phyloP scores from a whole-genome alignment of 2,888 invertebrate genomes.

The Xylota sylvarum region DNA sequence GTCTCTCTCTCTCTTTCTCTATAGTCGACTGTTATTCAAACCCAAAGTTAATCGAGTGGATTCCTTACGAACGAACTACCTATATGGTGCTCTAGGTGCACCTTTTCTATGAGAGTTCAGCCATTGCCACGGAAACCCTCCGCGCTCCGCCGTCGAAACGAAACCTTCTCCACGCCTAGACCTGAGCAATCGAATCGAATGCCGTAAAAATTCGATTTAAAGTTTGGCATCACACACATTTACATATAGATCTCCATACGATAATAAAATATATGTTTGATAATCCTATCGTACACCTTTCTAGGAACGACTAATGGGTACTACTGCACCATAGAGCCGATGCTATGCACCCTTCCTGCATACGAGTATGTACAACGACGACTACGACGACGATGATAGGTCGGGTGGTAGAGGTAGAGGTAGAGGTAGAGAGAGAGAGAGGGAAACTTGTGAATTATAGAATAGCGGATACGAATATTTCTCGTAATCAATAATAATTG shows the following conservation, averaged over 20 bases:
- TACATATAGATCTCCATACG: constrained; percentile 50
- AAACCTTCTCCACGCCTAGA: not conserved
- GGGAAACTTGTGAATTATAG: constrained; percentile 71
- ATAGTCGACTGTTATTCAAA: constrained; percentile 53
- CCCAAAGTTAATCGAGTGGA: constrained; percentile 65
- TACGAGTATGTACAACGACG: not conserved
- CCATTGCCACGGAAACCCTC: constrained; percentile 3
- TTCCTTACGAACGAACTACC: constrained; percentile 46
- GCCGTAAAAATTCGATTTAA: constrained; percentile 75
- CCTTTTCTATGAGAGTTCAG: constrained; percentile 50
- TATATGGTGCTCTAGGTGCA: constrained; percentile 18
- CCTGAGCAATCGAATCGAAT: constrained; percentile 67
- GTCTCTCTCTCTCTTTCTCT: constrained; percentile 29
- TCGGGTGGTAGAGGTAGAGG: not conserved
- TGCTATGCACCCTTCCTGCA: constrained; percentile 41
- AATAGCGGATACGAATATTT: constrained; percentile 76
- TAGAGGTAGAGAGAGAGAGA: too few relatives aligned
- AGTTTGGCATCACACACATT: constrained; percentile 69
- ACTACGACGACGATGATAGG: constrained; percentile 1
- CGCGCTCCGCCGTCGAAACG: not conserved
- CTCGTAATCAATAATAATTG: constrained; percentile 77
- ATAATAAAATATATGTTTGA: constrained; percentile 68
- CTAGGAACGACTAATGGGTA: constrained; percentile 63
- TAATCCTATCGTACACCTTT: constrained; percentile 62
- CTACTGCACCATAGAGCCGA: constrained; percentile 29